Percentiles rank a stretch among this genome's conserved stretches.
Evolutionary conservation across 2,113 vertebrate species (phyloP).

Genomic region (Misgurnus anguillicaudatus): DNA sequence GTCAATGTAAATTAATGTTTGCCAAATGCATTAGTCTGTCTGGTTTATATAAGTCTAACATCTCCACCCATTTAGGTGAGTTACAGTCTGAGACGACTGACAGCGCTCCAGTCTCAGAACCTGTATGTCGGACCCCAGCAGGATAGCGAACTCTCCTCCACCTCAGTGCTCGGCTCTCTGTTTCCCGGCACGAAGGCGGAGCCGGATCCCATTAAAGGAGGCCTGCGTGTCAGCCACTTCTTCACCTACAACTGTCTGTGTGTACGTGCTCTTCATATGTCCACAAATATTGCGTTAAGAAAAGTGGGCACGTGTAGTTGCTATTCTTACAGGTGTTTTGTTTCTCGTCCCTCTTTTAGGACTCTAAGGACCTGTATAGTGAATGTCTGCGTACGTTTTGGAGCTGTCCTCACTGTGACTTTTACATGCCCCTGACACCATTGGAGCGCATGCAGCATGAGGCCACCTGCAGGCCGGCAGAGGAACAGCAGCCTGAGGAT

Average conservation of each 20-base stretch:
- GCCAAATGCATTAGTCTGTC: too few relatives aligned
- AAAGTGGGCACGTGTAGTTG: constrained; percentile 59
- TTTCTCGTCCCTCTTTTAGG: constrained; percentile 62
- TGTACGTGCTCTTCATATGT: constrained; percentile 81
- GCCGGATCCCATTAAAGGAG: constrained; percentile 84
- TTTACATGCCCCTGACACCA: constrained; percentile 87
- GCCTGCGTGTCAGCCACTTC: constrained; percentile 76
- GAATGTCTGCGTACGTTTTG: constrained; percentile 90
- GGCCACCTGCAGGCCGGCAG: constrained; percentile 71
- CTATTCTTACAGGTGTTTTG: background rate
- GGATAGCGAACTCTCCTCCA: constrained; percentile 20
- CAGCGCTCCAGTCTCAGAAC: constrained; percentile 80
- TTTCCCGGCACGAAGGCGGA: constrained; percentile 72
- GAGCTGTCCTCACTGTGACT: constrained; percentile 84
- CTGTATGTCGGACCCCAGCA: constrained; percentile 84
- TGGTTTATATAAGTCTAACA: too few relatives aligned
- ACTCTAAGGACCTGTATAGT: constrained; percentile 83
- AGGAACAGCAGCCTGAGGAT: constrained; percentile 62
- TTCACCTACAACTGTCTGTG: constrained; percentile 90
- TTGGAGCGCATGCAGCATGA: constrained; percentile 86
- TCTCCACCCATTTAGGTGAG: constrained; percentile 68
- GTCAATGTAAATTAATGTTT: background rate
- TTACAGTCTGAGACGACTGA: constrained; percentile 79
- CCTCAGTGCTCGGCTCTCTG: constrained; percentile 60
- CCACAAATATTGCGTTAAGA: constrained; percentile 60